phyloP scores from a whole-genome alignment of 2,113 vertebrate species.

The Myocastor coypus region DNA sequence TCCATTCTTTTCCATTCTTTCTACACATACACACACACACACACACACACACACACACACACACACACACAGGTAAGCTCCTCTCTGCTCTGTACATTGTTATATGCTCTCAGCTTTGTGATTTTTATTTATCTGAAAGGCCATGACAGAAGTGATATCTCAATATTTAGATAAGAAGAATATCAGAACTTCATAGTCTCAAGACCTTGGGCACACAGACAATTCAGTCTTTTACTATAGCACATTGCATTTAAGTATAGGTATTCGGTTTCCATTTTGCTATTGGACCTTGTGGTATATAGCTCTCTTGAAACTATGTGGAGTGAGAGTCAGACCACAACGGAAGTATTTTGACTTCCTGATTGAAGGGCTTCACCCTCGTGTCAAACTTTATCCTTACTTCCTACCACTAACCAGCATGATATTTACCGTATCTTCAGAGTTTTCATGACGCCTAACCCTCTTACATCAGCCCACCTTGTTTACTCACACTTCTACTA shows the following conservation, averaged over 20 bases:
- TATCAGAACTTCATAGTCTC: neutral
- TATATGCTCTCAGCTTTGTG: neutral
- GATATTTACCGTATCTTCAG: neutral
- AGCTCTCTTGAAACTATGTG: neutral
- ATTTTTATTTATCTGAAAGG: neutral
- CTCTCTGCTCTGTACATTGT: neutral
- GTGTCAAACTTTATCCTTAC: neutral
- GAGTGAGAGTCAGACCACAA: neutral
- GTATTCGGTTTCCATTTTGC: neutral
- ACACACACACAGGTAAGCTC: neutral
- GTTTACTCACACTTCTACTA: neutral
- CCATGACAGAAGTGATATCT: neutral
- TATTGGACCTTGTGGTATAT: neutral
- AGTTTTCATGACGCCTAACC: neutral
- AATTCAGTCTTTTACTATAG: neutral
- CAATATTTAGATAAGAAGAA: neutral
- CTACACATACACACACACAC: neutral
- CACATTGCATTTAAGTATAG: neutral
- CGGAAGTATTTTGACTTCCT: neutral
- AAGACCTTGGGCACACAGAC: neutral
- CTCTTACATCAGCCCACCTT: neutral
- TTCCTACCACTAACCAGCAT: neutral
- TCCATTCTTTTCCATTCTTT: neutral
- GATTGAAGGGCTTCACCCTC: neutral
- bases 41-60: neutral